Percentiles rank a stretch among this genome's conserved stretches.
Conservation (phyloP, 2,888 invertebrate species). For the Acanthococcus lagerstroemiae region DNA sequence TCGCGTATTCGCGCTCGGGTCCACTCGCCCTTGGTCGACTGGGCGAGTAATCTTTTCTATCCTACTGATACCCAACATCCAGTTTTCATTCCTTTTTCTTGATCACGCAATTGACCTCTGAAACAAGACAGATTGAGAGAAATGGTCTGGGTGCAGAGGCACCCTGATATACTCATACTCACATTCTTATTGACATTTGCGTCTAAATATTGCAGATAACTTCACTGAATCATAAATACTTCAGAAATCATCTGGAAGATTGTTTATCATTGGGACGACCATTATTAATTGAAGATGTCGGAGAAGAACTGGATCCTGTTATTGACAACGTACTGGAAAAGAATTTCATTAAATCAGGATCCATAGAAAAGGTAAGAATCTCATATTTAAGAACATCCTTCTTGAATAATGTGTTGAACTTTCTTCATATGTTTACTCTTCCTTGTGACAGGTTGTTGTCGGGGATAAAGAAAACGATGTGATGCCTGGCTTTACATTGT, state of each 20-base stretch:
- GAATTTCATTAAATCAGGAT: slow-evolving; percentile 94
- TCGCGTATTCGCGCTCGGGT: too few species aligned
- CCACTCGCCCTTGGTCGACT: too few species aligned
- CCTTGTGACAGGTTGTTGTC: slow-evolving; percentile 56
- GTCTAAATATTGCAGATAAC: slow-evolving; percentile 75
- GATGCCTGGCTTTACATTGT: slow-evolving; percentile 88
- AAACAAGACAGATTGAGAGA: too few species aligned
- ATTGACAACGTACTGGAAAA: slow-evolving; percentile 94
- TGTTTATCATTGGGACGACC: slow-evolving; percentile 78
- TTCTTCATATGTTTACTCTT: neutral
- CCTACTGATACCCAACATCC: too few species aligned
- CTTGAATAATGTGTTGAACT: too few species aligned
- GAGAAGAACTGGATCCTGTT: slow-evolving; percentile 88
- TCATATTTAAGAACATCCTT: neutral
- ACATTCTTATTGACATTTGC: too few species aligned
- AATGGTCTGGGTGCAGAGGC: too few species aligned
- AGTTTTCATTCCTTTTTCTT: neutral
- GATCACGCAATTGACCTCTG: too few species aligned
- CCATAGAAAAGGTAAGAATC: slow-evolving; percentile 64
- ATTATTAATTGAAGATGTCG: slow-evolving; percentile 86
- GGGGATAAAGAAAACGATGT: slow-evolving; percentile 97
- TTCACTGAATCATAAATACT: slow-evolving; percentile 91
- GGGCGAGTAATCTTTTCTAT: too few species aligned
- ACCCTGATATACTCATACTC: too few species aligned
- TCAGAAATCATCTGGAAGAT: slow-evolving; percentile 82